phyloP scores from a whole-genome alignment of 2,797 vertebrate genomes.

The Erpetoichthys calabaricus region DNA sequence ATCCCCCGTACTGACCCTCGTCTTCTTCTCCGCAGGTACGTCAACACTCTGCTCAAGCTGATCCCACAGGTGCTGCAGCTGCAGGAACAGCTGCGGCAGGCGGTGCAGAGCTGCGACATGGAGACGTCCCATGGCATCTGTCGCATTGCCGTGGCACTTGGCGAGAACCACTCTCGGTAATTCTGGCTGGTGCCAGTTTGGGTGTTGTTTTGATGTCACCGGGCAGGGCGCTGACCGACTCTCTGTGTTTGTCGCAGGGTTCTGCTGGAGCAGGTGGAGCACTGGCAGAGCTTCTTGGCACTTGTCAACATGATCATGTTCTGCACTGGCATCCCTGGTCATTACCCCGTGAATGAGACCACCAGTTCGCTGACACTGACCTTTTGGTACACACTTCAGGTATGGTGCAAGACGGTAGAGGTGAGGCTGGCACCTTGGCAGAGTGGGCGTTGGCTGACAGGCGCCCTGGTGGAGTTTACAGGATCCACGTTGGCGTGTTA shows the following conservation, averaged over 20 bases:
- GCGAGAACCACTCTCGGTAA: slow-evolving; percentile 94
- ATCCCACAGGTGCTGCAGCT: slow-evolving; percentile 85
- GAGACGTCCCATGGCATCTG: slow-evolving; percentile 96
- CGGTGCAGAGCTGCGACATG: slow-evolving; percentile 93
- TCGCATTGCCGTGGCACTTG: slow-evolving; percentile 81
- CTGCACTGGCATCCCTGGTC: slow-evolving; percentile 92
- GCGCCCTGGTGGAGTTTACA: background rate
- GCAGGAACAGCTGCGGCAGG: slow-evolving; percentile 87
- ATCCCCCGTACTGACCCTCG: background rate
- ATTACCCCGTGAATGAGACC: slow-evolving; percentile 94
- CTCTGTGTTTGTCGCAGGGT: slow-evolving; percentile 44
- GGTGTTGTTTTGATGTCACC: too few relatives aligned
- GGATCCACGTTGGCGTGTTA: background rate
- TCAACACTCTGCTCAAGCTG: slow-evolving; percentile 92
- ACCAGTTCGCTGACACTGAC: slow-evolving; percentile 94
- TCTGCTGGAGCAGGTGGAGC: slow-evolving; percentile 88
- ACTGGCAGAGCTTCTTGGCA: slow-evolving; percentile 94
- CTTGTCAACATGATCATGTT: slow-evolving; percentile 99
- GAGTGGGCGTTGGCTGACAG: background rate
- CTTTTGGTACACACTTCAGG: slow-evolving; percentile 95
- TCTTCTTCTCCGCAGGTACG: slow-evolving; percentile 54
- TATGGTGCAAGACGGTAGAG: slow-evolving; percentile 22
- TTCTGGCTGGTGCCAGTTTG: slow-evolving; percentile 12
- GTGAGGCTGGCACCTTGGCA: slow-evolving; percentile 2
- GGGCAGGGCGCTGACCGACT: slow-evolving; percentile 1